phyloP scores from a whole-genome alignment of 2,888 invertebrate species.

The Drosophila anomelani region DNA sequence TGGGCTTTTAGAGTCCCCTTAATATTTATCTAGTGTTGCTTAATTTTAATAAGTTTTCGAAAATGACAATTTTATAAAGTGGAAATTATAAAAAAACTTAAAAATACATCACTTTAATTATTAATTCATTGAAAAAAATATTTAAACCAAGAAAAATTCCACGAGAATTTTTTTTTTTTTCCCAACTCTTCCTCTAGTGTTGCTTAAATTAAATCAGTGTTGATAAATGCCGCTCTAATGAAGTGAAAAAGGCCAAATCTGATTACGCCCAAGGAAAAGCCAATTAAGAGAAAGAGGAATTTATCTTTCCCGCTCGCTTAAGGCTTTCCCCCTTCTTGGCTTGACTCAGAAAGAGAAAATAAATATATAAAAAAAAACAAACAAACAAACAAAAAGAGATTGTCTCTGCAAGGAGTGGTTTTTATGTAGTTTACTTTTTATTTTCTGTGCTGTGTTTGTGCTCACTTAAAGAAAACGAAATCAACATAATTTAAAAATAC shows the following conservation, averaged over 20 bases:
- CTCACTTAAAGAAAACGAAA: slow-evolving; percentile 52
- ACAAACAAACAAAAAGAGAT: slow-evolving; percentile 3
- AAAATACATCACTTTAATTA: too few relatives aligned
- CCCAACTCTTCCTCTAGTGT: not conserved
- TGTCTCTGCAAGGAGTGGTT: slow-evolving; percentile 13
- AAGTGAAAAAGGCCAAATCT: slow-evolving; percentile 15
- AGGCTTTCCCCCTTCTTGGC: not conserved
- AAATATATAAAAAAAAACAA: not conserved
- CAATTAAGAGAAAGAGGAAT: slow-evolving; percentile 21
- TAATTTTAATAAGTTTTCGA: not conserved
- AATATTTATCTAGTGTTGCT: not conserved
- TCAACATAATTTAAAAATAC: slow-evolving; percentile 78
- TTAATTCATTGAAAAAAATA: too few relatives aligned
- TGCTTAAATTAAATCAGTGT: slow-evolving; percentile 8
- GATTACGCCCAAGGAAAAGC: slow-evolving; percentile 15
- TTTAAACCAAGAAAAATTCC: not conserved
- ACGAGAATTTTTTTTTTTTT: not conserved
- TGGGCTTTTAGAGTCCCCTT: too few relatives aligned
- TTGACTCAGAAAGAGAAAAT: not conserved
- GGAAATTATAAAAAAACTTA: too few relatives aligned
- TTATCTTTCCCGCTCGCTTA: slow-evolving; percentile 1
- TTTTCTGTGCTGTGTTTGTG: slow-evolving; percentile 5
- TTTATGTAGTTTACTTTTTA: slow-evolving; percentile 32
- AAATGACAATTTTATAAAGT: not conserved
- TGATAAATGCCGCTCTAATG: slow-evolving; percentile 12